Evolutionary conservation across 2,888 invertebrate genomes (phyloP), one percentile per base, ranked within the genome.

Genomic region (Cecidostiba fungosa): DNA sequence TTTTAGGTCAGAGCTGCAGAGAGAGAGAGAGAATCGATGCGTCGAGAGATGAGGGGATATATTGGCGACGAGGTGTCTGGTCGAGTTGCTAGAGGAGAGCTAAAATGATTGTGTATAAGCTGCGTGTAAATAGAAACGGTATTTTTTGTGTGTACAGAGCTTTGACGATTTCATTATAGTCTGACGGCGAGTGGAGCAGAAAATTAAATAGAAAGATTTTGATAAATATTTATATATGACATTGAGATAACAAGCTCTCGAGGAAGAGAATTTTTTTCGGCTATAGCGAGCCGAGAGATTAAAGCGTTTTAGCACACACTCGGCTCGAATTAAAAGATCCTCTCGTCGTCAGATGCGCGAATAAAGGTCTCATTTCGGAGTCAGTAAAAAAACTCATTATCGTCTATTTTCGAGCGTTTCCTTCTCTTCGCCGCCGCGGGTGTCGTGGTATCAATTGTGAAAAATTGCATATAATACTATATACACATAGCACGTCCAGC

Each of bases 341-440:
- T 8, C 72, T 77, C 36, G n/a, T 70, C 47, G 47, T 2, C 12
- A 36, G 4, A 36, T 6, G 16, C 3, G 16, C 12, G 77, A 85
- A 80, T 85, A 36, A 85, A 82, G 78, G 26, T 32, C 47, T 82
- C 62, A 79, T 85, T 85, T 85, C 23, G 66, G 43, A 19, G 32
- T 29, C 74, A 74, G 78, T 74, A 79, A 85, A 85, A 84, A 77
- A 73, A 73, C 70, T 82, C 82, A 74, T 85, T 82, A 85, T 82
- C 78, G 26, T 69, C 85, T 82, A 85, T 85, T 85, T 82, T 78
- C 36, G 82, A 85, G 77, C n/a, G 77, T 85, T 78, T 78, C 66
- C 50, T 78, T 85, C 59, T 85, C 82, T 77, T 72, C 14, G 43
- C 70, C 23, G 23, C 23, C 43, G 36, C 36, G 6, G 16, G 36